Evolutionary conservation across 1,140 invertebrate genomes (phyloP), one percentile per base, ranked within the genome.

Genomic region (Episyrphus balteatus): DNA sequence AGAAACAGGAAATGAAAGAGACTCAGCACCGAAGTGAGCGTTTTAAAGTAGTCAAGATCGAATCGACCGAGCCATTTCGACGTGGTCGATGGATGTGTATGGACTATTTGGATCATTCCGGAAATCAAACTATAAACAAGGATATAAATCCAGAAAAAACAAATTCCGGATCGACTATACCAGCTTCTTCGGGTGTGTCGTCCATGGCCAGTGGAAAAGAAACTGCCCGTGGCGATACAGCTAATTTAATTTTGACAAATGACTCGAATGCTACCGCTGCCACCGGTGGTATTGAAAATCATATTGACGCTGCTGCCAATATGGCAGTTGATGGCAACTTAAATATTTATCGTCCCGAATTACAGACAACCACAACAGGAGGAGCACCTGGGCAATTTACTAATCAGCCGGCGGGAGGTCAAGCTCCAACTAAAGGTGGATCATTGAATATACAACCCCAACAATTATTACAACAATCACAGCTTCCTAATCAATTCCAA

Each of bases 21-120:
- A 77, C 82, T 47, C 81, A 84, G 57, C 79, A 82, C 57, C 78
- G 84, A 56, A 88, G 86, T 68, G 85, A 88, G 66, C 75, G 91
- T 51, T 97, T 97, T 69, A 92, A 92, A 76, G 91, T 96, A 54
- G 92, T 97, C 18, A 96, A 95, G 76, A 92, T 96, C 50, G 90
- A 92, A 69, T 93, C 87, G 63, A 88, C 88, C 18, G 91, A 96
- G 69, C 92, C 92, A 5, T 94, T 95, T 60, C 85, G 86, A 55
- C 77, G 92, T 36, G 93, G 93, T 19, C 73, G 92, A 58, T 97
- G 93, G 93, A 84, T 84, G 56, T 96, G 92, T 71, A 89, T 92
- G 81, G 92, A 97, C 70, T 96, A 92, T 71, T 74, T 92, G 58
- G 91, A 96, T 73, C 86, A 91, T 62, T 81, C 60, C 34, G 34